Base-by-base conservation (phyloP, 2,888 invertebrate genomes). In the Orchesellides sinensis region DNA sequence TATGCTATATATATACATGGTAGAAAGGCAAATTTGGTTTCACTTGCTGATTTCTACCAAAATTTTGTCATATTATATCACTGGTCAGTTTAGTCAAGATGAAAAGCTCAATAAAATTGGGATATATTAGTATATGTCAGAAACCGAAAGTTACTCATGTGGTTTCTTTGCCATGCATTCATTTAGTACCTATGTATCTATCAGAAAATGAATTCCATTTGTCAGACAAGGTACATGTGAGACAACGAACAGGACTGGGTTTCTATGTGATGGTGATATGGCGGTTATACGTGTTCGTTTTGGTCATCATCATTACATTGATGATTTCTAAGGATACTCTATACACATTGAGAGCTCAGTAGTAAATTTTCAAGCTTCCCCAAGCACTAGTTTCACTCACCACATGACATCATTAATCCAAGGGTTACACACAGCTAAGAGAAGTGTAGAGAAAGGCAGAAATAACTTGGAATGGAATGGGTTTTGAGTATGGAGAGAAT, bases 381-480 rank as follows among this genome's bases (percentile, higher is more conserved):
- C 14, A 70, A 56, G 70, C 45, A 40, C 40, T 23, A 61, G 73
- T 73, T 73, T 63, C 17, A 23, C 25, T 54, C 65, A 74, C 74
- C 74, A 40, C 65, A 52, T 65, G 65, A 74, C 74, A 74, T 74
- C 74, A 74, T 74, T 74, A 74, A 74, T 74, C 65, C 65, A 52
- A 49, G 47, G 29, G 63, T 21, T 63, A 21, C 17, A 19, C 19
- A 21, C 49, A 49, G 3, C 14, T 8, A 56, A 27, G 56, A 25
- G 10, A 25, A 14, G 27, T 47, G 21, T 45, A 40, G 14, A 4
- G 65, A 5, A 27, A 66, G 49, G 3, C 47, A 49, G 25, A 66
- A 66, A 19, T 17, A 40, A 12, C 40, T 19, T 2, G 23, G 40
- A 29, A 21, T 6, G 63, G 10, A 40, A 35, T 40, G 23, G 40